Evolutionary conservation across 2,797 vertebrate genomes (phyloP).

Genomic region (Thunnus albacares): DNA sequence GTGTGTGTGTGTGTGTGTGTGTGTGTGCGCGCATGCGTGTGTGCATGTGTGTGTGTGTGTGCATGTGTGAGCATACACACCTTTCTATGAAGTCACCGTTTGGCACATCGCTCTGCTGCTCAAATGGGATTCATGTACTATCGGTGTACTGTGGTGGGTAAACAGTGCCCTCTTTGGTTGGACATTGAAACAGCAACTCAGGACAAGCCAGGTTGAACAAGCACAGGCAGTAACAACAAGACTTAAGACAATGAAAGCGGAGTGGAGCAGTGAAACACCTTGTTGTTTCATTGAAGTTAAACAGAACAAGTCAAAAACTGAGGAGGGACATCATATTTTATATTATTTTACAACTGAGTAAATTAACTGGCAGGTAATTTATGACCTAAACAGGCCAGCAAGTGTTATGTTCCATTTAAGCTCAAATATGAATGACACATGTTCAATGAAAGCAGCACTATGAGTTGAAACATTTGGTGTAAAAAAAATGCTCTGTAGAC

Average conservation of each 20-base stretch:
- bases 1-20: slow-evolving; percentile 21
- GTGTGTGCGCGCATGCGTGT: slow-evolving; percentile 18
- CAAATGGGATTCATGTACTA: slow-evolving; percentile 35
- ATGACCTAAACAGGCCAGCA: not conserved
- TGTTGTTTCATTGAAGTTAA: not conserved
- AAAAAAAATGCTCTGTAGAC: not conserved
- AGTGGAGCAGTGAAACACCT: slow-evolving; percentile 22
- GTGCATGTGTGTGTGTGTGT: slow-evolving; percentile 24
- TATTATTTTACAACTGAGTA: not conserved
- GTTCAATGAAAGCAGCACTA: not conserved
- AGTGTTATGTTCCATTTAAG: not conserved
- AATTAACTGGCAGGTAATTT: not conserved
- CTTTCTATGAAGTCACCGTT: slow-evolving; percentile 78
- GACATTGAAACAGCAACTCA: slow-evolving; percentile 22
- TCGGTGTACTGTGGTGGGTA: slow-evolving; percentile 33
- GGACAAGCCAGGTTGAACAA: slow-evolving; percentile 12
- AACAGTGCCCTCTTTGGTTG: slow-evolving; percentile 78
- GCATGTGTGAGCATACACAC: slow-evolving; percentile 37
- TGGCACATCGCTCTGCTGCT: slow-evolving; percentile 71
- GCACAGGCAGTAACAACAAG: slow-evolving; percentile 20
- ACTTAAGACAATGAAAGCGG: slow-evolving; percentile 51
- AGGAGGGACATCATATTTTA: not conserved
- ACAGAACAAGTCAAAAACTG: not conserved
- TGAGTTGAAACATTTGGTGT: not conserved
- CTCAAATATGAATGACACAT: not conserved